Conservation (phyloP, 2,113 vertebrate genomes). For the Acanthochromis polyacanthus region DNA sequence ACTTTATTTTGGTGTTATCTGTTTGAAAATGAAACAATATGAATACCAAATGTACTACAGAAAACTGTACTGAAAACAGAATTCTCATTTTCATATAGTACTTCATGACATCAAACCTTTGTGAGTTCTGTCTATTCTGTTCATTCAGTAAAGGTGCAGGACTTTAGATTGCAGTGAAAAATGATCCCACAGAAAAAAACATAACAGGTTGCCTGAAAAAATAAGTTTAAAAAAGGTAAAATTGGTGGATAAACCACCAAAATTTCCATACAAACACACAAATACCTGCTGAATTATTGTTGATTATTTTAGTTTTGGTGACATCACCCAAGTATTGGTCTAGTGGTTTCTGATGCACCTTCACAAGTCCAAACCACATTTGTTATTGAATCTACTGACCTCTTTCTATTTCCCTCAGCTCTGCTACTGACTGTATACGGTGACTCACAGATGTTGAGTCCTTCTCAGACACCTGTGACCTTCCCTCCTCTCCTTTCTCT, state of each 20-base stretch:
- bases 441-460: constrained; percentile 49
- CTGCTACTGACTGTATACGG: background rate
- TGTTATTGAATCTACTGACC: constrained; percentile 17
- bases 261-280: background rate
- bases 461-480: constrained; percentile 39
- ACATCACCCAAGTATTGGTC: background rate
- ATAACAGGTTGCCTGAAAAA: too few relatives aligned
- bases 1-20: too few relatives aligned
- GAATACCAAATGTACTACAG: too few relatives aligned
- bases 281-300: background rate
- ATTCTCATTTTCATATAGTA: too few relatives aligned
- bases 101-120: too few relatives aligned
- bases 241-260: background rate
- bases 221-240: background rate
- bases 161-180: too few relatives aligned
- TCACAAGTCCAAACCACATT: constrained; percentile 13
- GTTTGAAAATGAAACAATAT: too few relatives aligned
- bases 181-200: too few relatives aligned
- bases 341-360: background rate
- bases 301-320: background rate
- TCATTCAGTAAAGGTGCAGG: too few relatives aligned
- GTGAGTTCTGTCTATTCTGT: too few relatives aligned
- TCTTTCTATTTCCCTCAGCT: constrained; percentile 27
- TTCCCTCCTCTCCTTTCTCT: constrained; percentile 49
- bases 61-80: too few relatives aligned